phyloP scores from a whole-genome alignment of 2,888 invertebrate species.

The Julus scandinavius region DNA sequence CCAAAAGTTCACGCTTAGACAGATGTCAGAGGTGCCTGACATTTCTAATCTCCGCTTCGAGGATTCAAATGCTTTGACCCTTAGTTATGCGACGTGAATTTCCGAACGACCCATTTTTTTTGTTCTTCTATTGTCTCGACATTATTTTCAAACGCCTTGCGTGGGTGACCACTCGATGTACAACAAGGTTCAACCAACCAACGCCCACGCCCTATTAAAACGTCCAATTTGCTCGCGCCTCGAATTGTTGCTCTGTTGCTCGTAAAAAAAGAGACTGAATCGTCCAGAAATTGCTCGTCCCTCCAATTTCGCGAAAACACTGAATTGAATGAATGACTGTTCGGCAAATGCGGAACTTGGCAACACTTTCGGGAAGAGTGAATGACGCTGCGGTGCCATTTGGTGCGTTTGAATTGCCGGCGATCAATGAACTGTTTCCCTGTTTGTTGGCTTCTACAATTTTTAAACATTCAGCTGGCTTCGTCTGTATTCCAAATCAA shows the following conservation, averaged over 20 bases:
- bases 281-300: neutral
- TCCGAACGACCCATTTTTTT: slow-evolving; percentile 1
- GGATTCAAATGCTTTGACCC: too few species aligned
- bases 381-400: neutral
- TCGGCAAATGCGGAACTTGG: neutral
- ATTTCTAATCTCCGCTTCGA: too few species aligned
- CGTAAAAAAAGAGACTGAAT: neutral
- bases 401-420: neutral
- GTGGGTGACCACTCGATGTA: slow-evolving; percentile 2
- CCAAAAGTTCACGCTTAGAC: too few species aligned
- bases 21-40: too few species aligned
- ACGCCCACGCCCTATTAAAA: slow-evolving; percentile 4
- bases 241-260: neutral
- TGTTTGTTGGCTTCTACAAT: neutral
- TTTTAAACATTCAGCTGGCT: neutral
- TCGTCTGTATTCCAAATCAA: neutral
- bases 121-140: neutral
- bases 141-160: neutral
- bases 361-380: neutral
- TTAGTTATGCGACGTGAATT: neutral
- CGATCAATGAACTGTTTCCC: neutral
- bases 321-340: neutral
- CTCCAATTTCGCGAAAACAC: neutral
- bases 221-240: neutral
- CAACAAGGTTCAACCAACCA: slow-evolving; percentile 10